Percentiles rank a stretch among this genome's conserved stretches.
Evolutionary conservation across 64 coral and sea anemone species (phyloP).

Genomic region (Anthopleura sola): DNA sequence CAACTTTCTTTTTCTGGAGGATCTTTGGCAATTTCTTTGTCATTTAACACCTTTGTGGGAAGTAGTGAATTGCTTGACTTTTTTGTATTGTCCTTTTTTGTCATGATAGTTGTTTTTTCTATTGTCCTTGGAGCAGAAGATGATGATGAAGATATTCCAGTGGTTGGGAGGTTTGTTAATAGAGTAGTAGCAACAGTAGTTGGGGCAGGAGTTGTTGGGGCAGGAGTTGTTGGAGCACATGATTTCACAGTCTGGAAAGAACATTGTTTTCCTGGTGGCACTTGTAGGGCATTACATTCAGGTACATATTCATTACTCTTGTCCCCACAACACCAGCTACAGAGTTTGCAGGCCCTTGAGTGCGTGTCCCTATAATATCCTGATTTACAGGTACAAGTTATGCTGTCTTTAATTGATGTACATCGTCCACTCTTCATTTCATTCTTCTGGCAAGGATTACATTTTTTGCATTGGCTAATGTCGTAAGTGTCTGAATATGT

Average conservation of each 20-base stretch:
- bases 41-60: no score
- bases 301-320: background rate
- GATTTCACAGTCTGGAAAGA: background rate
- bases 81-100: no score
- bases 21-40: no score
- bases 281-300: background rate
- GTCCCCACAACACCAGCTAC: background rate
- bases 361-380: background rate
- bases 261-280: background rate
- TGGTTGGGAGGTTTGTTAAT: no score
- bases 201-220: background rate
- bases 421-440: background rate
- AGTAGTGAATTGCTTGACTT: no score
- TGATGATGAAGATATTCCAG: no score
- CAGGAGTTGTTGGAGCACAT: background rate
- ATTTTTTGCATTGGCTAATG: background rate
- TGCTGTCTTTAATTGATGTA: background rate
- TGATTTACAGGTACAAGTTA: background rate
- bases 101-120: no score
- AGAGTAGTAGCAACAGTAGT: no score
- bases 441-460: background rate
- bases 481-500: background rate
- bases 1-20: no score
- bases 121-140: no score
- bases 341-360: background rate